Percentiles rank a stretch among this genome's conserved stretches.
Conservation (phyloP, 2,113 vertebrate genomes). For the Elachura formosa region DNA sequence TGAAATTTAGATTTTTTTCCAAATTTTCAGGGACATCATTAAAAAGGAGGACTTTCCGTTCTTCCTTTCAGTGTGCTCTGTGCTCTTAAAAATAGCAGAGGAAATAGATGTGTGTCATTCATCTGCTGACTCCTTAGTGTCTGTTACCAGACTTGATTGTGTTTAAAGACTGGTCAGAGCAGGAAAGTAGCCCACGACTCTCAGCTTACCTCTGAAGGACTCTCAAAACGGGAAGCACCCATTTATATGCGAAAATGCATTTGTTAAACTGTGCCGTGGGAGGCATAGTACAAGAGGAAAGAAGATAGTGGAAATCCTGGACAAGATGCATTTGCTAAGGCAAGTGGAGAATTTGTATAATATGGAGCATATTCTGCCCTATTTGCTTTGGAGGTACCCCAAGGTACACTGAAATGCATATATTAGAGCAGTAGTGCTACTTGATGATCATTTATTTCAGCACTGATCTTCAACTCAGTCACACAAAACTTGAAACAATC, state of each 20-base stretch:
- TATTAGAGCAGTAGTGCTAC: not conserved
- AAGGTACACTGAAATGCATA: not conserved
- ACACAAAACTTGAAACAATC: not conserved
- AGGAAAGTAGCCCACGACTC: not conserved
- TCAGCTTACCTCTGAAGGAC: not conserved
- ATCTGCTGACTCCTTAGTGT: not conserved
- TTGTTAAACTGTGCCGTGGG: not conserved
- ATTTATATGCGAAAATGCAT: not conserved
- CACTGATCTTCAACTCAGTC: not conserved
- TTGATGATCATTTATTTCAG: not conserved
- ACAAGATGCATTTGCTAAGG: not conserved
- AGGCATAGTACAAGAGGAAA: not conserved
- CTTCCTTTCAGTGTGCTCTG: not conserved
- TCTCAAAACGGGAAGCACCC: not conserved
- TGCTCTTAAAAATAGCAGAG: constrained; percentile 31
- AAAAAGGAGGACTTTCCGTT: not conserved
- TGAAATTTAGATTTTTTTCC: not conserved
- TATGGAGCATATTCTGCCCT: not conserved
- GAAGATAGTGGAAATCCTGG: not conserved
- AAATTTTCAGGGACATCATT: constrained; percentile 4
- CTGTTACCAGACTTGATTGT: not conserved
- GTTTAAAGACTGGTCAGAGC: not conserved
- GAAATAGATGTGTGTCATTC: not conserved
- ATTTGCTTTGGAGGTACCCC: not conserved
- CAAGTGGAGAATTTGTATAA: not conserved